Base-by-base conservation (phyloP, 1,140 invertebrate species). In the Drosophila erecta region DNA sequence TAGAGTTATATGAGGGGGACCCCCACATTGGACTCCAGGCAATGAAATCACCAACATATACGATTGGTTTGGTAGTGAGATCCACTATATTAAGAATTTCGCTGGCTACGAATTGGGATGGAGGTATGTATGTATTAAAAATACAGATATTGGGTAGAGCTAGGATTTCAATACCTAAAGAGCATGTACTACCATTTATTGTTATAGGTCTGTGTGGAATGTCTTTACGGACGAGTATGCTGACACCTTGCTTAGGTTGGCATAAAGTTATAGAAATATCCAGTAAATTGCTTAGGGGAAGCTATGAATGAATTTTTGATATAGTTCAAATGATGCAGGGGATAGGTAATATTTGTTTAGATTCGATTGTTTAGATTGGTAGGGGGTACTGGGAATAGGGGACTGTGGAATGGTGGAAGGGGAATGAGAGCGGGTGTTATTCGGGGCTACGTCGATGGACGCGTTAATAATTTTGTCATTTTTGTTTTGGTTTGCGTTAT, bases 31-130 rank as follows among this genome's bases (percentile, higher is more conserved):
- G 35, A 49, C 50, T 62, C 50, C 50, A 49, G 7, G 58, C 58
- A 50, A 49, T 62, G 1, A 69, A 54, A 27, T 69, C 66, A 17
- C 50, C 50, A 3, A 62, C 57, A 54, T 69, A 69, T 12, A 69
- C 0, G 2, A 61, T 38, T 43, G 58, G 41, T 1, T 17, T 17
- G 17, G 17, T 17, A 17, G 17, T 17, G 17, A 17, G 17, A 17
- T 50, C 46, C 43, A 66, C 30, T 49, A 51, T 37, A 22, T 55
- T 46, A 24, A 65, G 38, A 10, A 56, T 40, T 15, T 55, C 51
- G 17, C 43, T 33, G 17, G 65, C 57, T 46, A 10, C 15, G 44
- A 4, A 67, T 7, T 17, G n/a, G n/a, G n/a, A n/a, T n/a, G n/a
- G n/a, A n/a, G n/a, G n/a, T n/a, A n/a, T n/a, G n/a, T n/a, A n/a